Conservation (phyloP, 2,113 vertebrate species). For the Rhinolophus ferrumequinum region DNA sequence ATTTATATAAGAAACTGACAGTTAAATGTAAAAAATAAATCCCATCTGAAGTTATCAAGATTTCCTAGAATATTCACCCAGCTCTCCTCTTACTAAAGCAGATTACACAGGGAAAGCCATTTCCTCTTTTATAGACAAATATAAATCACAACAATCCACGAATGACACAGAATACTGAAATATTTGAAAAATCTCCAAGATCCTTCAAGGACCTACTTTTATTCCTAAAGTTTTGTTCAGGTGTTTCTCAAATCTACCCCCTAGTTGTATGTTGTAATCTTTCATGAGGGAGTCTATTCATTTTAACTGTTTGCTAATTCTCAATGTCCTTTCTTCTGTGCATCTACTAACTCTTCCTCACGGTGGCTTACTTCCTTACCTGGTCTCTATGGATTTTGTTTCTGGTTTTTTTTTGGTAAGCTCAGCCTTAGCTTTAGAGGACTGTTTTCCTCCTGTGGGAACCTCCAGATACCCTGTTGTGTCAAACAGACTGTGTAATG, state of each 20-base stretch:
- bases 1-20: not conserved
- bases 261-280: not conserved
- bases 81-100: not conserved
- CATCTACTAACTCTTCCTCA: not conserved
- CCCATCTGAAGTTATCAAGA: not conserved
- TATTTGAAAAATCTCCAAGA: not conserved
- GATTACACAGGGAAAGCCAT: not conserved
- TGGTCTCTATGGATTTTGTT: not conserved
- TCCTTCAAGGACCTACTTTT: not conserved
- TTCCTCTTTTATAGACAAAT: not conserved
- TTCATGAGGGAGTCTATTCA: not conserved
- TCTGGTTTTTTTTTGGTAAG: not conserved
- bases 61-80: not conserved
- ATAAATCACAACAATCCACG: not conserved
- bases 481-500: too few species aligned
- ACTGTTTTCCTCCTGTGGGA: rapidly evolving
- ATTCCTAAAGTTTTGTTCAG: not conserved
- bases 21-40: not conserved
- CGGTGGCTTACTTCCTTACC: not conserved
- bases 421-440: not conserved
- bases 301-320: not conserved
- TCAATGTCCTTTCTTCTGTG: not conserved
- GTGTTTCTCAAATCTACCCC: not conserved
- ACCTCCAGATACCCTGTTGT: not conserved
- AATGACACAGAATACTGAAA: too few species aligned